Percentiles rank a stretch among this genome's conserved stretches.
phyloP scores from a whole-genome alignment of 2,113 vertebrate genomes.

The Saguinus midas region DNA sequence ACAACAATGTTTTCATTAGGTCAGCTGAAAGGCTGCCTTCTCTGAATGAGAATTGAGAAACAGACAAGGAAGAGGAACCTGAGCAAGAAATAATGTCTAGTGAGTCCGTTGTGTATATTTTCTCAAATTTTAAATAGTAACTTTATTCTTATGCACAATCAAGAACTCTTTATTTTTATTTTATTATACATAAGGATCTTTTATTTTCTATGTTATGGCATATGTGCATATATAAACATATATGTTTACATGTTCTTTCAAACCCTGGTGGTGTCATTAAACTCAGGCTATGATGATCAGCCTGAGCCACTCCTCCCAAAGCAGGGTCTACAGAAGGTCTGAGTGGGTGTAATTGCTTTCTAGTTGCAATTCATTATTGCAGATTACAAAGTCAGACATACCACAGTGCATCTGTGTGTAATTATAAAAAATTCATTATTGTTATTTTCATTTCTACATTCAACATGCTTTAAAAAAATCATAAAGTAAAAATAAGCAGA shows the following conservation, averaged over 20 bases:
- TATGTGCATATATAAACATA: background rate
- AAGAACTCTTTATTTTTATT: slow-evolving; percentile 1
- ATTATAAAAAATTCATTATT: background rate
- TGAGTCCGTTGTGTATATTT: background rate
- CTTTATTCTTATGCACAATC: background rate
- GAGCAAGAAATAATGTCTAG: background rate
- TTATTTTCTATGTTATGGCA: background rate
- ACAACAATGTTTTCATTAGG: slow-evolving; percentile 40
- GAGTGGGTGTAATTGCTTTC: background rate
- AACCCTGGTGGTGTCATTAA: background rate
- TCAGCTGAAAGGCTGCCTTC: background rate
- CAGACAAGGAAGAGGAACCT: background rate
- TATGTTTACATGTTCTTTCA: background rate
- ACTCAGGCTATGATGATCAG: background rate
- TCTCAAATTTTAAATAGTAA: background rate
- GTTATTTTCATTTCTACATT: background rate
- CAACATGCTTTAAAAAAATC: background rate
- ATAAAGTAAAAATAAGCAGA: background rate
- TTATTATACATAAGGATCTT: background rate
- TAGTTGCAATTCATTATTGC: background rate
- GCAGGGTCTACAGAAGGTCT: background rate
- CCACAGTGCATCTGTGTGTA: background rate
- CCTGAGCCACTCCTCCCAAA: background rate
- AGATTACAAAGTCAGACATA: background rate
- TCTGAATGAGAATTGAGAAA: background rate